phyloP scores from a whole-genome alignment of 2,888 invertebrate species.

The Antheraea yamamai region DNA sequence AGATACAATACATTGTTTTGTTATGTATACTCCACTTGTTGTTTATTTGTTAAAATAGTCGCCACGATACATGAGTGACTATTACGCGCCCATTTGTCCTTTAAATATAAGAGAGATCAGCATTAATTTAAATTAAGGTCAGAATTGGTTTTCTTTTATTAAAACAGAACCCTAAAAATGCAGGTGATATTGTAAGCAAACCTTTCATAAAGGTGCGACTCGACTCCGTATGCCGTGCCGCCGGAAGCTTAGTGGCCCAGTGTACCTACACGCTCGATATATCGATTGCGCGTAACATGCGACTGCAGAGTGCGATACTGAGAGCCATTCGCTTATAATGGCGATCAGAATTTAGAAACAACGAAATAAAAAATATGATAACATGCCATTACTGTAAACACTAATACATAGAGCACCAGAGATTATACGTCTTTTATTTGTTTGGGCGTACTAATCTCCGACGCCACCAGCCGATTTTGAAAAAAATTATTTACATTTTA shows the following conservation, averaged over 20 bases:
- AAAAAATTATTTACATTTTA: no score
- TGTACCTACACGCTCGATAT: constrained; percentile 49
- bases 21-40: no score
- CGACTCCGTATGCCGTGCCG: constrained; percentile 35
- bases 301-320: constrained; percentile 21
- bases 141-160: neutral
- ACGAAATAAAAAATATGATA: neutral
- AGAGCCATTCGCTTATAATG: constrained; percentile 5
- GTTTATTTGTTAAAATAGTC: neutral
- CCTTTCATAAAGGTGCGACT: constrained; percentile 10
- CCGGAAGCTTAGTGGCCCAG: constrained; percentile 43
- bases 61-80: no score
- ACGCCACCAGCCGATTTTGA: no score
- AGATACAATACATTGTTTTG: no score
- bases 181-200: neutral
- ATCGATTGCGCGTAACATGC: constrained; percentile 48
- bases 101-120: no score
- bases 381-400: neutral
- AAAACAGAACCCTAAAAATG: neutral
- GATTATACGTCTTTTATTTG: no score
- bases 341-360: neutral
- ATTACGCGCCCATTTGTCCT: no score
- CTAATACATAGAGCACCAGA: neutral
- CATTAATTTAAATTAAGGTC: neutral
- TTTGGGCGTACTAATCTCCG: no score